phyloP scores from a whole-genome alignment of 2,888 invertebrate genomes.

The Hydropsyche betteni region DNA sequence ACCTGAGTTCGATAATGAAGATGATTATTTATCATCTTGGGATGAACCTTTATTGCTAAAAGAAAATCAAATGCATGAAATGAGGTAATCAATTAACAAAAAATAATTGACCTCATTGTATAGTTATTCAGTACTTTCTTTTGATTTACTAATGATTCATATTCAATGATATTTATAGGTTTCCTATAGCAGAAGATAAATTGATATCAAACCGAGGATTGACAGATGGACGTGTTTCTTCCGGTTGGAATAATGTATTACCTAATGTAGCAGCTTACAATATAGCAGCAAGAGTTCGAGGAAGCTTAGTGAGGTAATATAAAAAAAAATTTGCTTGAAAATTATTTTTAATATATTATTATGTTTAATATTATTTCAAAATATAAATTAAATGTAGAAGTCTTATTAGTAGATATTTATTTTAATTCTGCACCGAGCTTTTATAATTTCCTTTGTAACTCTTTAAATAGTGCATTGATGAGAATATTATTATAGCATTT shows the following conservation, averaged over 20 bases:
- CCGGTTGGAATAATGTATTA: conserved; percentile 47
- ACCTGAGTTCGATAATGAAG: conserved; percentile 66
- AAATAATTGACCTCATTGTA: background rate
- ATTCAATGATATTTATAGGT: conserved; percentile 31
- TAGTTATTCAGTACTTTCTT: background rate
- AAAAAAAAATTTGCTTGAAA: background rate
- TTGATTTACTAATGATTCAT: background rate
- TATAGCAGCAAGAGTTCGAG: conserved; percentile 42
- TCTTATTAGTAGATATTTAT: background rate
- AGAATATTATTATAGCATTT: background rate
- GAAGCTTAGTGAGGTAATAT: conserved; percentile 49
- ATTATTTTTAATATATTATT: background rate
- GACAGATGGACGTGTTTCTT: conserved; percentile 45
- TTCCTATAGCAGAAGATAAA: conserved; percentile 40
- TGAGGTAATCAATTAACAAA: conserved; percentile 44
- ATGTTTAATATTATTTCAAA: background rate
- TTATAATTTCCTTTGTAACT: too few species aligned
- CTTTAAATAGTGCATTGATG: too few species aligned
- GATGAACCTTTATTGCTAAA: conserved; percentile 65
- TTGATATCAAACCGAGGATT: conserved; percentile 37
- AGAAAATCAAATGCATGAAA: conserved; percentile 55
- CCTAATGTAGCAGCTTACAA: conserved; percentile 35
- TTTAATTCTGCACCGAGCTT: background rate
- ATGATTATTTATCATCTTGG: conserved; percentile 64
- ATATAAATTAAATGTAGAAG: background rate